Evolutionary conservation across 2,113 vertebrate species (phyloP).

Genomic region (Oncorhynchus tshawytscha): DNA sequence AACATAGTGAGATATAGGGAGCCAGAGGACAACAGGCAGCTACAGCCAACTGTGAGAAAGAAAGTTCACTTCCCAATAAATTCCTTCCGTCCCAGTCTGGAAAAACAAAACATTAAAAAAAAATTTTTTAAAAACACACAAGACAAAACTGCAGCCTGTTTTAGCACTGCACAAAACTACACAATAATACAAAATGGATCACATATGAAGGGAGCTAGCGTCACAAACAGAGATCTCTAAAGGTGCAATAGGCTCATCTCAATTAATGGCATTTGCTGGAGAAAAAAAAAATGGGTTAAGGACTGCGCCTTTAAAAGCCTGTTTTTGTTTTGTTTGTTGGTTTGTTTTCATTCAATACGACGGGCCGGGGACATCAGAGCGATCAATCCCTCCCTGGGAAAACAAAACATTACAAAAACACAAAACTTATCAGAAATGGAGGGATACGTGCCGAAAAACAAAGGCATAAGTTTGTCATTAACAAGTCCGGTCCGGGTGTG

Average conservation of each 20-base stretch:
- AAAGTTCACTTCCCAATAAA: constrained; percentile 40
- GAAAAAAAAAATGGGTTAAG: too few species aligned
- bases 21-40: constrained; percentile 55
- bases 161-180: too few species aligned
- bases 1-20: constrained; percentile 21
- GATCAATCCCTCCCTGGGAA: constrained; percentile 17
- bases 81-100: constrained; percentile 3
- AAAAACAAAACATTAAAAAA: constrained; percentile 40
- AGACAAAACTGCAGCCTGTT: not conserved
- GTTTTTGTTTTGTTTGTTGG: too few species aligned
- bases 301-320: too few species aligned
- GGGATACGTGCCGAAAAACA: not conserved
- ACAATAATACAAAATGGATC: too few species aligned
- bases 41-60: constrained; percentile 56
- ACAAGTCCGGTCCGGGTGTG: constrained; percentile 16
- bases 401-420: constrained; percentile 40
- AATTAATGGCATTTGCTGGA: too few species aligned
- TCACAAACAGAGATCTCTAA: constrained; percentile 35
- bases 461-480: constrained; percentile 32
- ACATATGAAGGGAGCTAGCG: constrained; percentile 12
- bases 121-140: constrained; percentile 22
- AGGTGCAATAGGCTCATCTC: too few species aligned
- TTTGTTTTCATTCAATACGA: too few species aligned
- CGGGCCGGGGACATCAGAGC: too few species aligned
- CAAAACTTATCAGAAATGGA: constrained; percentile 25